Evolutionary conservation across 2,888 invertebrate genomes (phyloP).

Genomic region (Marronus borbonicus): DNA sequence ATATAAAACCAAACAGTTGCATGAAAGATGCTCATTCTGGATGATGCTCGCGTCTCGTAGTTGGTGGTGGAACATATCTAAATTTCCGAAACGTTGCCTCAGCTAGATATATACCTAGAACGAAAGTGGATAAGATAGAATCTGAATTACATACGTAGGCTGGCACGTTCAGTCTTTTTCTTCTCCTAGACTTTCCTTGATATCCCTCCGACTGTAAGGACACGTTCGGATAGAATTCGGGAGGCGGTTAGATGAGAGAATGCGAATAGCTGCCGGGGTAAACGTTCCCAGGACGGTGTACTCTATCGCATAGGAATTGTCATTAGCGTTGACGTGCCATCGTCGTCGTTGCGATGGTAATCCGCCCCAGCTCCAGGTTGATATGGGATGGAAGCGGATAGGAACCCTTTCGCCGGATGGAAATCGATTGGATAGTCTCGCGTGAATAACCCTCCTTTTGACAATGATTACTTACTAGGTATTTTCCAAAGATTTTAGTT

Average conservation of each 20-base stretch:
- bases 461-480: too few species aligned
- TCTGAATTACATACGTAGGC: background rate
- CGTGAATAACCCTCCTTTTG: too few species aligned
- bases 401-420: background rate
- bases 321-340: constrained; percentile 39
- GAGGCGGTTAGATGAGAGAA: too few species aligned
- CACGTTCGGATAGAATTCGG: background rate
- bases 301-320: constrained; percentile 40
- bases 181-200: background rate
- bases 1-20: background rate
- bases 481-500: too few species aligned
- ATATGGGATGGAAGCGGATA: background rate
- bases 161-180: too few species aligned
- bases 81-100: background rate
- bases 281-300: constrained; percentile 38
- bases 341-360: background rate
- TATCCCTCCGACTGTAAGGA: too few species aligned
- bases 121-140: constrained; percentile 1
- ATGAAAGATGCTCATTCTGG: constrained; percentile 2
- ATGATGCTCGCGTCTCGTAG: too few species aligned
- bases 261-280: background rate
- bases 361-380: background rate
- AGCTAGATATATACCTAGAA: background rate
- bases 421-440: constrained; percentile 1
- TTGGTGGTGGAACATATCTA: background rate